These are phyloP conservation scores for Drosophila kanekoi DNA, from an alignment of 2,888 invertebrate species.

Conservation along the genomic window DNA sequence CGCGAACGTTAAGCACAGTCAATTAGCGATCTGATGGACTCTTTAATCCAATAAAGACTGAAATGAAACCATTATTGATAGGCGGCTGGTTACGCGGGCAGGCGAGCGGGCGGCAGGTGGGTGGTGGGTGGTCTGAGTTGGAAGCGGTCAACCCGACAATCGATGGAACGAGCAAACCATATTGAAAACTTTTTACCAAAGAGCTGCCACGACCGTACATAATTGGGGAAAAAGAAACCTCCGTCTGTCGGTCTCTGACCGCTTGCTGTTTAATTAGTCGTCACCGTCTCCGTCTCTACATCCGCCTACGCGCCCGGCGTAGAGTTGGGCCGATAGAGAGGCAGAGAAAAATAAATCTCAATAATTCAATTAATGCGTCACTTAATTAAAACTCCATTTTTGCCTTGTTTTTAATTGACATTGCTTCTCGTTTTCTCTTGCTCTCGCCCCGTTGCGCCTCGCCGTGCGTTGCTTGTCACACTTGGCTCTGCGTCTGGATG, in stretches of 20 bases:
- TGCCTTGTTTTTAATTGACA: slow-evolving; percentile 72
- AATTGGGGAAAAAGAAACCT: slow-evolving; percentile 45
- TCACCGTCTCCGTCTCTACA: background rate
- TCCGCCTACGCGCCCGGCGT: background rate
- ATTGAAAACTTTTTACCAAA: slow-evolving; percentile 48
- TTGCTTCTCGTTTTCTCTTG: slow-evolving; percentile 49
- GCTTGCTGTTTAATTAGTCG: slow-evolving; percentile 10
- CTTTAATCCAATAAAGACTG: slow-evolving; percentile 75
- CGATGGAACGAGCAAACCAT: slow-evolving; percentile 21
- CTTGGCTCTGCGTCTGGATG: slow-evolving; percentile 3
- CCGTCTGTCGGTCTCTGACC: slow-evolving; percentile 1
- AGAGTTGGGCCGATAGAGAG: slow-evolving; percentile 2
- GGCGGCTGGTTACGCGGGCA: slow-evolving; percentile 11
- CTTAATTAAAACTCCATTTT: slow-evolving; percentile 77
- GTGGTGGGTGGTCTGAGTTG: background rate
- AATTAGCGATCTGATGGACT: slow-evolving; percentile 68
- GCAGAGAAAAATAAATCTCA: slow-evolving; percentile 66
- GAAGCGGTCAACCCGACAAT: slow-evolving; percentile 30
- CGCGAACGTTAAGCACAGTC: slow-evolving; percentile 62
- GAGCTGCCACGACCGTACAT: slow-evolving; percentile 28
- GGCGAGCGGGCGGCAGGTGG: background rate
- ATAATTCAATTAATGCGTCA: slow-evolving; percentile 78
- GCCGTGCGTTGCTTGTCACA: slow-evolving; percentile 10
- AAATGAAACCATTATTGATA: slow-evolving; percentile 70
- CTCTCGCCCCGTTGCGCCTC: slow-evolving; percentile 12